Conservation (phyloP, 1,140 invertebrate genomes). For the Zaprionus capensis region DNA sequence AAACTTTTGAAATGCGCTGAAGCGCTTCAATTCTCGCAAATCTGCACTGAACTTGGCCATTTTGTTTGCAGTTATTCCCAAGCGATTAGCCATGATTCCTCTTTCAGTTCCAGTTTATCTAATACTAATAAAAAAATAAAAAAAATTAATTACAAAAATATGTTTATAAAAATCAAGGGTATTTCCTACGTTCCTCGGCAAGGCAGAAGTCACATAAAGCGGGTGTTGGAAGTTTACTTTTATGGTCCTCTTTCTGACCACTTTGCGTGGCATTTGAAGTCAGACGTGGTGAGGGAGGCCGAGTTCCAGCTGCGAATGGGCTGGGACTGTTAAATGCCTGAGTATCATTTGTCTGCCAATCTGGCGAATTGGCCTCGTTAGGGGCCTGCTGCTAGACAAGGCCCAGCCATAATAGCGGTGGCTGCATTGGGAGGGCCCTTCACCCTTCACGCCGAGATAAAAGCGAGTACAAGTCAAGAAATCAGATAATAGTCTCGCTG, state of each 20-base stretch:
- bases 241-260: neutral
- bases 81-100: neutral
- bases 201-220: neutral
- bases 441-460: conserved; percentile 35
- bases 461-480: conserved; percentile 69
- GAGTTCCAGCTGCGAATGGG: neutral
- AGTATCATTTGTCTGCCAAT: conserved; percentile 26
- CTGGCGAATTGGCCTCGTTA: conserved; percentile 31
- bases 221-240: neutral
- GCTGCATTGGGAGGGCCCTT: conserved; percentile 32
- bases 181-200: neutral
- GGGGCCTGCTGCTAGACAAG: conserved; percentile 22
- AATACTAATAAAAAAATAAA: no score
- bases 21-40: neutral
- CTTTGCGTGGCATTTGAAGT: neutral
- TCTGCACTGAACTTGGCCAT: neutral
- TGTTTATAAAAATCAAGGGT: neutral
- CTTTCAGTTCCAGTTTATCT: no score
- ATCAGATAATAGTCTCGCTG: conserved; percentile 66
- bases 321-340: conserved; percentile 20
- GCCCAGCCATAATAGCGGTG: neutral
- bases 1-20: conserved; percentile 4
- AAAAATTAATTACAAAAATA: neutral
- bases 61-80: neutral
- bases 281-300: no score